Evolutionary conservation across 1,140 invertebrate species (phyloP).

Genomic region (Scaptomyza graminum): DNA sequence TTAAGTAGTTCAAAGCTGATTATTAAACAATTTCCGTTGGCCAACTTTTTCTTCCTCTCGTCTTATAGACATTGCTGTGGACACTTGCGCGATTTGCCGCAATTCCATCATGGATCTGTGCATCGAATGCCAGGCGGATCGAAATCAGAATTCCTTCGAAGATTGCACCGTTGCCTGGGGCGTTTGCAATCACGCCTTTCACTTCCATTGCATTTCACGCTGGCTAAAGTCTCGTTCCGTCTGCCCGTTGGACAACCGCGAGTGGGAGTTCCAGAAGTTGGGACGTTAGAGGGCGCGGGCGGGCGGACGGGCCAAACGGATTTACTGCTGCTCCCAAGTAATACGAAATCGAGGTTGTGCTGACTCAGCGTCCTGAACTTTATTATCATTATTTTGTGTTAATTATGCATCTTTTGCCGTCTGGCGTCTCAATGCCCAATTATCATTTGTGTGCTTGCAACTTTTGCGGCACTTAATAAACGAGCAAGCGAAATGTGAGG

Average conservation of each 20-base stretch:
- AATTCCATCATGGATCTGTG: slow-evolving; percentile 99
- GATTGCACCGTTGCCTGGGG: slow-evolving; percentile 99
- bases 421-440: slow-evolving; percentile 66
- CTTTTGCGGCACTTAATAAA: slow-evolving; percentile 78
- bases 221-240: slow-evolving; percentile 99
- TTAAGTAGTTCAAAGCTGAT: slow-evolving; percentile 57
- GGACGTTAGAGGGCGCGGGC: slow-evolving; percentile 38
- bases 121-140: slow-evolving; percentile 99
- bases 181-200: slow-evolving; percentile 99
- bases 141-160: slow-evolving; percentile 97
- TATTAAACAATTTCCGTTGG: slow-evolving; percentile 65
- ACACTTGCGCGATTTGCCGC: slow-evolving; percentile 99
- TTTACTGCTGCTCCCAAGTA: slow-evolving; percentile 34
- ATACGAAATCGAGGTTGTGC: slow-evolving; percentile 61
- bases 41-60: not conserved
- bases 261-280: slow-evolving; percentile 99
- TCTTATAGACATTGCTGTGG: slow-evolving; percentile 95
- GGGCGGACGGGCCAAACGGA: not conserved
- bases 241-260: slow-evolving; percentile 98
- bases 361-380: slow-evolving; percentile 64
- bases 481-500: slow-evolving; percentile 43
- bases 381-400: slow-evolving; percentile 81
- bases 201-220: slow-evolving; percentile 99
- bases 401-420: slow-evolving; percentile 75
- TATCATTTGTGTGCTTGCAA: slow-evolving; percentile 73